Evolutionary conservation across 2,797 vertebrate species (phyloP), one percentile per base, ranked within the genome.

Genomic region (Bradypodion pumilum): DNA sequence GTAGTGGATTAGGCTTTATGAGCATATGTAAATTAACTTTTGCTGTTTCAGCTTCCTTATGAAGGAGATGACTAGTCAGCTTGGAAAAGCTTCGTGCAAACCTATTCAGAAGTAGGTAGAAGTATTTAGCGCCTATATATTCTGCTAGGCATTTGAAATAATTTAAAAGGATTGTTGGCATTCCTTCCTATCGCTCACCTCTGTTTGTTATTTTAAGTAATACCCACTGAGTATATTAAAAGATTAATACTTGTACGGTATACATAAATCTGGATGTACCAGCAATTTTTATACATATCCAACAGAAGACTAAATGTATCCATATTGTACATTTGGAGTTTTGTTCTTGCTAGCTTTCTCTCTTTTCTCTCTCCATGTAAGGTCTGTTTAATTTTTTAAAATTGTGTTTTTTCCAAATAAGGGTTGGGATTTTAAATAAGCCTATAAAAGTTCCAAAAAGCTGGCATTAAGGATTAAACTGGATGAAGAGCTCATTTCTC

Each of bases 301-400:
- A 74, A 73, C 81, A 86, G 86, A 89, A 89, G 92, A 89, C 73
- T 88, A 40, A 13, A 4, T 80, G 85, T 88, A 74, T 86, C 92
- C 85, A 78, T 82, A 87, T 84, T 89, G 85, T 78, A 91, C 88
- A 44, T 88, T 92, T 91, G 87, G 89, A 78, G 83, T 88, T 92
- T 86, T 87, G 91, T 89, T 60, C 62, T 70, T 76, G 74, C 69
- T 44, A 79, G 35, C 35, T 40, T 52, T 16, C n/a, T 12, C 40
- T 29, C 16, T 23, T 15, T 7, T 15, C 7, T 7, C 19, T 25
- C 27, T 40, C 23, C n/a, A 59, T 76, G 60, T 35, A 84, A 78
- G 40, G 44, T n/a, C 59, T 84, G 25, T 84, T 83, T 83, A 32
- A 78, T 60, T 87, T 81, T 81, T 35, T 65, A 84, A 86, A 89